phyloP scores from a whole-genome alignment of 2,797 vertebrate species.

The Helarctos malayanus region DNA sequence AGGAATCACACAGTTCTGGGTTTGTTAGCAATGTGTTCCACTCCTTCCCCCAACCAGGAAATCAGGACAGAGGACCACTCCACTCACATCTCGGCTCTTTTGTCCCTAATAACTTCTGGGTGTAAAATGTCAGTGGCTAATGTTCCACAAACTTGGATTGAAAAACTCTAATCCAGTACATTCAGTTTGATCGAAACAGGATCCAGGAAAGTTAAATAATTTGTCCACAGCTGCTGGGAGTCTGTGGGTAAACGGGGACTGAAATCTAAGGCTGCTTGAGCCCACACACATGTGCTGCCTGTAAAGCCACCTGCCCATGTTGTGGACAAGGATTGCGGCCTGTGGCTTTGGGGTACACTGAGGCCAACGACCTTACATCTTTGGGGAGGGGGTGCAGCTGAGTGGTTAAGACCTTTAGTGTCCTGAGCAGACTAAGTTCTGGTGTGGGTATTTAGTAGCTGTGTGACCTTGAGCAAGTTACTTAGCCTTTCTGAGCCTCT shows the following conservation, averaged over 20 bases:
- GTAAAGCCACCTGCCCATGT: background rate
- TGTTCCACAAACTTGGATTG: constrained; percentile 26
- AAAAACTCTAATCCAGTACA: constrained; percentile 46
- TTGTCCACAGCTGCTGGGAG: background rate
- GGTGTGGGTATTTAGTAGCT: background rate
- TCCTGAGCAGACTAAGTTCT: background rate
- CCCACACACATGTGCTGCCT: background rate
- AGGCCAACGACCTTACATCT: background rate
- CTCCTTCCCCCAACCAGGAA: background rate
- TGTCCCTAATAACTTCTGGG: background rate
- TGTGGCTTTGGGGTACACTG: background rate
- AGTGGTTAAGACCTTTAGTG: background rate
- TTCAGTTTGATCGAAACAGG: constrained; percentile 60
- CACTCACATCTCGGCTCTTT: background rate
- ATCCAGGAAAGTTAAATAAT: constrained; percentile 29
- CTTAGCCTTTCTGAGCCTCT: constrained; percentile 9
- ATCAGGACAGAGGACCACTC: background rate
- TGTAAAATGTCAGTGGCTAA: constrained; percentile 58
- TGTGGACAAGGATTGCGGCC: background rate
- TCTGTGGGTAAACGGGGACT: background rate
- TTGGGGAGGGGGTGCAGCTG: background rate
- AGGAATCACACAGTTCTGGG: background rate
- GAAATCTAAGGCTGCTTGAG: background rate
- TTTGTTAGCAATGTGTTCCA: background rate
- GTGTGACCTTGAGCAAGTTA: constrained; percentile 18